Evolutionary conservation across 2,888 invertebrate genomes (phyloP), one percentile per base, ranked within the genome.

Genomic region (Catocala nupta): DNA sequence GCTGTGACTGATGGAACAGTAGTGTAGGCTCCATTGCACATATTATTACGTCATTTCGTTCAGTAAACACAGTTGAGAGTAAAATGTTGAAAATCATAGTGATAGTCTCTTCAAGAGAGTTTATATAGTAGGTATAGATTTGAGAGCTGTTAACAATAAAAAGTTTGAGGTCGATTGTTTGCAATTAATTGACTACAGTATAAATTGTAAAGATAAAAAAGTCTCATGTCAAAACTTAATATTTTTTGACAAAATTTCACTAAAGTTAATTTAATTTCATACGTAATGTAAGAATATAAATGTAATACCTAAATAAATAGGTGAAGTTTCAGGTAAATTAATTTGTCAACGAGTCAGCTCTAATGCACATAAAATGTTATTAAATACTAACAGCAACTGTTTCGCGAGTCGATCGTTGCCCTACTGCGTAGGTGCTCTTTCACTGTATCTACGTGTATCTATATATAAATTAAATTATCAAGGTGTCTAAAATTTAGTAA

Each of bases 401-500:
- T 69, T 64, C 64, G 65, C 70, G 67, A 73, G 62, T 71, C 64
- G 66, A 70, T 71, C 68, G 73, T 71, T 56, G 73, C 78, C 81
- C 81, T 74, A 68, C 80, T 70, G 78, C 77, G 73, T 79, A 77
- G 83, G 82, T 76, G 74, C 75, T 83, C 81, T 83, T 86, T 84
- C 85, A 84, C 80, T 71, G 79, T 81, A 68, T 81, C 70, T 86
- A 82, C 85, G 81, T 87, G 87, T 90, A 87, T 86, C 82, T 90
- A 88, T 90, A 86, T 90, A 88, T 85, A 89, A 89, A 89, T 86
- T 86, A 89, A 78, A 88, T 82, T 88, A 84, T 89, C 83, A 82
- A 85, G 86, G 87, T 88, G 83, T 85, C 83, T 87, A 88, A 91
- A 89, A 84, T 81, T 90, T 93, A 93, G 93, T 88, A 82, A 90